Base-by-base conservation (phyloP, 1,140 invertebrate genomes). In the Papilio aristodemus region DNA sequence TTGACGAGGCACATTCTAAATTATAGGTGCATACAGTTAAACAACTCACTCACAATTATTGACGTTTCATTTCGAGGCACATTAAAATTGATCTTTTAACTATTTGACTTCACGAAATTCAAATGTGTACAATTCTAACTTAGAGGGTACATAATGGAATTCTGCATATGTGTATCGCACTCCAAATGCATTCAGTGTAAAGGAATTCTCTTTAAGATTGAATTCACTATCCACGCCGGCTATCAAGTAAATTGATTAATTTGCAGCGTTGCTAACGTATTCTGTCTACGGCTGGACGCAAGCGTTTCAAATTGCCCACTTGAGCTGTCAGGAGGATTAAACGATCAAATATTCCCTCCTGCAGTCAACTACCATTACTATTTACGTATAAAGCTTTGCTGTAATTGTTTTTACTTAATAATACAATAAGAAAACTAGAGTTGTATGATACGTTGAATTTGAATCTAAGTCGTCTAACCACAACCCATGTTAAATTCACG, bases 271-370 rank as follows among this genome's bases (percentile, higher is more conserved):
- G 10, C 46, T 54, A 54, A 54, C 46, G 46, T 54, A 25, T 54
- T 54, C 46, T 11, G 46, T 54, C 46, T 54, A 22, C 10, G 8
- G 43, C 14, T 10, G n/a, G 38, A 22, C 19, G 46, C 19, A 54
- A 22, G 46, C 46, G 11, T 13, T 22, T 22, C 19, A 19, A 14
- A 54, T 54, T 22, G 46, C 46, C 19, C 46, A 54, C 46, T 54
- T 54, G 46, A 50, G 6, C 46, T 54, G 46, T 11, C 46, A 54
- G 22, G 22, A 22, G 46, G 46, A 54, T 50, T 50, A 50, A 22
- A 50, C 46, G 46, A 50, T 54, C 46, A 54, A 25, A 54, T 54
- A 25, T 54, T 54, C 46, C 10, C 46, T 50, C 7, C 7, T 50
- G 11, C 46, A 54, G 19, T 22, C 46, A 54, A 54, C 27, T 32